Conservation (phyloP, 2,888 invertebrate species). For the Phragmatobia fuliginosa region DNA sequence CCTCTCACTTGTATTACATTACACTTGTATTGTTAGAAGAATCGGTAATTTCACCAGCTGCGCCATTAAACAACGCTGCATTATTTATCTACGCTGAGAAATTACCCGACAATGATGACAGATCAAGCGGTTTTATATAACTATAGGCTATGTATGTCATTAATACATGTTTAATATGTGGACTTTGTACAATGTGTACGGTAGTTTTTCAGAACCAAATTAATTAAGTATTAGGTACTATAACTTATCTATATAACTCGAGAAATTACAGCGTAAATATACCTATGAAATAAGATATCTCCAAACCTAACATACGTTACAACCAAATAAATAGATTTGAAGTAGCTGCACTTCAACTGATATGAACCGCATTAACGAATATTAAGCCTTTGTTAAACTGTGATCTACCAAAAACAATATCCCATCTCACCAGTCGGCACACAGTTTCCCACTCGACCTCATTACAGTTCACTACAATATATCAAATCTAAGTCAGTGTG, state of each 20-base stretch:
- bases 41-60: neutral
- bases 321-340: neutral
- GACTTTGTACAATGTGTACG: neutral
- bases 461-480: conserved; percentile 25
- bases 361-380: neutral
- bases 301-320: too few species aligned
- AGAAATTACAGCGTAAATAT: too few species aligned
- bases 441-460: neutral
- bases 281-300: neutral
- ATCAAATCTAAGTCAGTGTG: conserved; percentile 36
- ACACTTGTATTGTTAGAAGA: neutral
- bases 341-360: neutral
- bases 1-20: neutral
- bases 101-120: neutral
- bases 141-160: neutral
- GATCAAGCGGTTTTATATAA: neutral
- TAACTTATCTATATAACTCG: too few species aligned
- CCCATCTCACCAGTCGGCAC: neutral
- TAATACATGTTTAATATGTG: neutral
- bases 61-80: neutral
- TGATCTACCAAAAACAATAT: neutral
- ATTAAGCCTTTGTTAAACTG: neutral
- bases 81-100: neutral
- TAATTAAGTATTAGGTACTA: neutral
- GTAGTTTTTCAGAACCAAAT: neutral